Percentiles rank a stretch among this genome's conserved stretches.
phyloP scores from a whole-genome alignment of 2,888 invertebrate genomes.

The Pseudococcus longispinus region DNA sequence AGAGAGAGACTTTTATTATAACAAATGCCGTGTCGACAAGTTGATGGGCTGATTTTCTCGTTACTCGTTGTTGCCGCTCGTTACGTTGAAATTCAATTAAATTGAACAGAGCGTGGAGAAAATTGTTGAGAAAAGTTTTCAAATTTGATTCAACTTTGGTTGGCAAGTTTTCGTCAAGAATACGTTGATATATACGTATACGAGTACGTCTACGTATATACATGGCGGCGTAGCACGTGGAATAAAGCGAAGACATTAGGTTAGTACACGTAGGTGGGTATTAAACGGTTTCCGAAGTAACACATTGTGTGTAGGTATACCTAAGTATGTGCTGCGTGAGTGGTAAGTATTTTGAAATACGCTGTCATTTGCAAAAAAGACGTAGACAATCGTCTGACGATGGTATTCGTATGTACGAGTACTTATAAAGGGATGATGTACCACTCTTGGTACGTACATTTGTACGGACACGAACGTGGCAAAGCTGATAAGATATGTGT shows the following conservation, averaged over 20 bases:
- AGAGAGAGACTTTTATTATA: conserved; percentile 1
- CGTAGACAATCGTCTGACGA: not conserved
- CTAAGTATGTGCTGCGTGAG: not conserved
- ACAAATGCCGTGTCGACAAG: not conserved
- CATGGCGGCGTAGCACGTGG: not conserved
- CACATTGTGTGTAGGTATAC: not conserved
- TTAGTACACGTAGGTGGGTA: not conserved
- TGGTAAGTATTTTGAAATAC: not conserved
- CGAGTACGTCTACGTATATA: not conserved
- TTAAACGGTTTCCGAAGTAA: not conserved
- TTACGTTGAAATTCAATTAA: conserved; percentile 6
- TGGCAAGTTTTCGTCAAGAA: not conserved
- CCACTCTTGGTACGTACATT: not conserved
- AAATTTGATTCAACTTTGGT: conserved; percentile 26
- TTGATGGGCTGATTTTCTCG: conserved; percentile 17
- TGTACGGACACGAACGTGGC: not conserved
- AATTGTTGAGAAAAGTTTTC: conserved; percentile 1
- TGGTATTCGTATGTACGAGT: not conserved
- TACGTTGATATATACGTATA: not conserved
- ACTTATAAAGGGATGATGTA: not conserved
- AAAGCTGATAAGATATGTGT: not conserved
- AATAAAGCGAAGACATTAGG: not conserved
- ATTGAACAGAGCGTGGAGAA: not conserved
- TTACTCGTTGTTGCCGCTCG: not conserved
- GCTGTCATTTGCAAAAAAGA: conserved; percentile 11